These are phyloP conservation scores for Fulica atra DNA, from an alignment of 2,113 vertebrate species.

Conservation along the genomic window DNA sequence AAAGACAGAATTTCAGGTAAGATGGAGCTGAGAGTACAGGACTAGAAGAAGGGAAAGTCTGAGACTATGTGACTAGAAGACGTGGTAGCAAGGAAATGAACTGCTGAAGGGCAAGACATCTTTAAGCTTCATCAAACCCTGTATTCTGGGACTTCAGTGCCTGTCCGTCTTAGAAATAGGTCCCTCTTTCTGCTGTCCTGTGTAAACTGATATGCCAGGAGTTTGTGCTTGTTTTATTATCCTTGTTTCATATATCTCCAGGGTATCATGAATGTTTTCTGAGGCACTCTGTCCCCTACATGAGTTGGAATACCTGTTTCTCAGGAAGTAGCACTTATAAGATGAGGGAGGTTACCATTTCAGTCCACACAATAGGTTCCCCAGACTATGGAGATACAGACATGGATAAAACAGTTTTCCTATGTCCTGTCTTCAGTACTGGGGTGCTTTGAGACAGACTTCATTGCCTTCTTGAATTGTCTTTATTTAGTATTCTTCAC, in stretches of 20 bases:
- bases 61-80: neutral
- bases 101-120: neutral
- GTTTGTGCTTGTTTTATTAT: neutral
- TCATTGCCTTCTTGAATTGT: neutral
- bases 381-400: neutral
- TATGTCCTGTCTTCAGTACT: neutral
- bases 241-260: neutral
- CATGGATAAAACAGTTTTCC: neutral
- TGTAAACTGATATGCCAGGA: neutral
- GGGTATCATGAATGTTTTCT: neutral
- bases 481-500: neutral
- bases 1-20: neutral
- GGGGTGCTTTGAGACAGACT: neutral
- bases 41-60: neutral
- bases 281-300: neutral
- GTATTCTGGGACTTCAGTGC: neutral
- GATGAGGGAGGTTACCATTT: neutral
- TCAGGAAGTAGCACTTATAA: neutral
- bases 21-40: neutral
- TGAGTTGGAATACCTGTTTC: neutral
- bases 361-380: neutral
- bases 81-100: neutral
- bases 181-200: neutral
- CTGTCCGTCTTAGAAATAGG: neutral
- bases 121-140: neutral